Evolutionary conservation across 2,113 vertebrate genomes (phyloP).

Genomic region (Stictonetta naevosa): DNA sequence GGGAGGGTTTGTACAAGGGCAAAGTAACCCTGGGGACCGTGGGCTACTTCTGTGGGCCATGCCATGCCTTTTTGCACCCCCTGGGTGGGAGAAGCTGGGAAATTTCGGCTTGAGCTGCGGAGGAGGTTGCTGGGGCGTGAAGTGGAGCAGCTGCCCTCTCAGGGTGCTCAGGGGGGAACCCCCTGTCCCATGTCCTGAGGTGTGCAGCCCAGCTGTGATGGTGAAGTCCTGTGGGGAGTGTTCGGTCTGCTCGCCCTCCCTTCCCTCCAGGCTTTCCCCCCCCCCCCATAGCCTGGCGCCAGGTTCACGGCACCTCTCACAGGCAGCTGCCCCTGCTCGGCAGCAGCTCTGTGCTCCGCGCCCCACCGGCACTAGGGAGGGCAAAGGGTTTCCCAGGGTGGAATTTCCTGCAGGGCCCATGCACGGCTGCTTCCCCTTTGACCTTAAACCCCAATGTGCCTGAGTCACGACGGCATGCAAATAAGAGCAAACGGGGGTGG

Average conservation of each 20-base stretch:
- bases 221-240: not conserved
- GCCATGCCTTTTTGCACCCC: fast-evolving
- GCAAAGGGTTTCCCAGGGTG: slow-evolving; percentile 52
- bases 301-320: not conserved
- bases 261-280: not conserved
- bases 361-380: not conserved
- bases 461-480: slow-evolving; percentile 60
- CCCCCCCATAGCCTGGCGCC: not conserved
- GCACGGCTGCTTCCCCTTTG: not conserved
- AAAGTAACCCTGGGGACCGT: not conserved
- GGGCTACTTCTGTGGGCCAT: not conserved
- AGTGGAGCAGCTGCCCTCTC: not conserved
- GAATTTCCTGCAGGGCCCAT: slow-evolving; percentile 62
- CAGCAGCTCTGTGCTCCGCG: not conserved
- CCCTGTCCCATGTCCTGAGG: not conserved
- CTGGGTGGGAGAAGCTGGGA: not conserved
- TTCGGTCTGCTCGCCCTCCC: slow-evolving; percentile 58
- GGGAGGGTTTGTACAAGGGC: not conserved
- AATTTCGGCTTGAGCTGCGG: not conserved
- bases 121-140: not conserved
- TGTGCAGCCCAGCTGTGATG: not conserved
- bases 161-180: not conserved
- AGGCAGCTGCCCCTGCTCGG: not conserved
- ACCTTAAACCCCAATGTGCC: slow-evolving; percentile 52
- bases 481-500: not conserved